Percentiles rank a stretch among this genome's conserved stretches.
Evolutionary conservation across 2,113 vertebrate genomes (phyloP).

Genomic region (Drymodes brunneopygia): DNA sequence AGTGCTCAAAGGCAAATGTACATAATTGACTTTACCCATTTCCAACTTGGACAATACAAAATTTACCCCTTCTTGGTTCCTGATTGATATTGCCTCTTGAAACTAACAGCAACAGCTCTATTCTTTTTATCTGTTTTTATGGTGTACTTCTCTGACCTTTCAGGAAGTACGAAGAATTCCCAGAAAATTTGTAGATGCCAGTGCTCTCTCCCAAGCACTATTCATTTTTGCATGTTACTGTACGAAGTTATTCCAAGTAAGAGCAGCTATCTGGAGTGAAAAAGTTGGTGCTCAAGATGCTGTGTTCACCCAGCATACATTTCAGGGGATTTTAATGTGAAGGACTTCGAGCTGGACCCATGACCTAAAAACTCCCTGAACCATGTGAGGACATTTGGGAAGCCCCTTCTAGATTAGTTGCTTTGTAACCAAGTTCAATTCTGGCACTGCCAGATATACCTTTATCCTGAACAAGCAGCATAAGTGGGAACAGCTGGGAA

Average conservation of each 20-base stretch:
- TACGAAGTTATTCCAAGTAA: background rate
- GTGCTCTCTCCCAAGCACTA: background rate
- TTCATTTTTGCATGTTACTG: background rate
- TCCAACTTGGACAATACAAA: background rate
- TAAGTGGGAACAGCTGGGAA: background rate
- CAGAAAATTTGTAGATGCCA: background rate
- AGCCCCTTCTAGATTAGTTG: background rate
- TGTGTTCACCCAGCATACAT: rapidly evolving
- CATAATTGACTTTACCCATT: background rate
- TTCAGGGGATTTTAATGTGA: background rate
- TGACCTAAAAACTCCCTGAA: background rate
- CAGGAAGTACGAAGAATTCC: background rate
- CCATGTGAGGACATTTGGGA: background rate
- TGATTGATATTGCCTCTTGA: background rate
- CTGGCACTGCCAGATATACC: background rate
- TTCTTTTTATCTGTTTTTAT: background rate
- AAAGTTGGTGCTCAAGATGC: background rate
- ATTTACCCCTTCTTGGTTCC: background rate
- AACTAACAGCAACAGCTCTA: background rate
- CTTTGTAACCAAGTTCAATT: background rate
- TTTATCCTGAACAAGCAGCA: background rate
- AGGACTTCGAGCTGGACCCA: background rate
- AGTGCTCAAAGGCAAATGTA: background rate
- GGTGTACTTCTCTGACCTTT: background rate
- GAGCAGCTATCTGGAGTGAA: background rate